Base-by-base conservation (phyloP, 2,797 vertebrate genomes). In the Esox masquinongy region DNA sequence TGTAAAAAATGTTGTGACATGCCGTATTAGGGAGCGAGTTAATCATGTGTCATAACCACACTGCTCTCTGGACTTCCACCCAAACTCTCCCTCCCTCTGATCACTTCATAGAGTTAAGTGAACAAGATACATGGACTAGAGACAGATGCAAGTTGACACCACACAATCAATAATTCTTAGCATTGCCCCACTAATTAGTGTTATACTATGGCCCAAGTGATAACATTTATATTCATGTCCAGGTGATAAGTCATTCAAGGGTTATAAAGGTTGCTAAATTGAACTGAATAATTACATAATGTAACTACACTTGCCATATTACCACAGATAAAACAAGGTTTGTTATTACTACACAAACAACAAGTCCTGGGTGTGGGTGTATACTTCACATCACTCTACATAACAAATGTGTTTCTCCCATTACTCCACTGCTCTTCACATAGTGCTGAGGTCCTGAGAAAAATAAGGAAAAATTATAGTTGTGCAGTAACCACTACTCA, bases 1-100 rank as follows among this genome's bases (percentile, higher is more conserved):
- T 72, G 78, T 79, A 72, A 77, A 24, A 80, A 76, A 73, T 71
- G 78, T 70, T 80, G 83, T 84, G 87, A 82, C 77, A 78, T 74
- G 72, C 34, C 74, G 74, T 80, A 82, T 84, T 82, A 85, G 73
- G 0, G 12, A 82, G 77, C 24, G 59, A 76, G 80, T 83, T 88
- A 79, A 90, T 85, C 74, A 85, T 77, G 74, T 75, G 63, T 31
- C 68, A 66, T 74, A 76, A 70, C 75, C 73, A 63, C 50, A 53
- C 50, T 19, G 19, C 24, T 74, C 70, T 36, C 14, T 50, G 49
- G 49, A 50, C 49, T 49, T 79, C 75, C 31, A 72, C 59, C 56
- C 68, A 83, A 84, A 78, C 51, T 77, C 49, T 31, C 29, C 75
- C 77, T 77, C 69, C 49, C 29, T 12, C 16, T 77, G 76, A 78